phyloP scores from a whole-genome alignment of 1,140 invertebrate genomes.

The Ips nitidus region DNA sequence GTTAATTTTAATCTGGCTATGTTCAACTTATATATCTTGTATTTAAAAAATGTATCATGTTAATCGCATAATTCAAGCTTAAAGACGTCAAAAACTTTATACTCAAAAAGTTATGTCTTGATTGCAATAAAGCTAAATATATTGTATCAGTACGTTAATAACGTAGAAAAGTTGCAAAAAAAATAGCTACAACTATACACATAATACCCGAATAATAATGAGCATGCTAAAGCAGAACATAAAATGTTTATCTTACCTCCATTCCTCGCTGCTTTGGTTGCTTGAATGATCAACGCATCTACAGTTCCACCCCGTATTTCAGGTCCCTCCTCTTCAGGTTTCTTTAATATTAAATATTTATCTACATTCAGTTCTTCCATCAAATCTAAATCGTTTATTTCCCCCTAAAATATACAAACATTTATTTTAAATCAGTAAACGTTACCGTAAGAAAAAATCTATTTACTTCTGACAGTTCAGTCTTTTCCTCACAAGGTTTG shows the following conservation, averaged over 20 bases:
- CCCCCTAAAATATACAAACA: constrained; percentile 12
- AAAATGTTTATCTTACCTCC: constrained; percentile 53
- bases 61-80: too few relatives aligned
- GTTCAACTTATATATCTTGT: too few relatives aligned
- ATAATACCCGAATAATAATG: too few relatives aligned
- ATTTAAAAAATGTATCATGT: too few relatives aligned
- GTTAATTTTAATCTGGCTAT: too few relatives aligned
- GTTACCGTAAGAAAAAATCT: not conserved
- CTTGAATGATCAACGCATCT: constrained; percentile 90
- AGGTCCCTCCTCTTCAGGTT: constrained; percentile 78
- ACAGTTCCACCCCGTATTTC: constrained; percentile 87
- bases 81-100: too few relatives aligned
- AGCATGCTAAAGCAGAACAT: too few relatives aligned
- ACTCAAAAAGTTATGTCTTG: too few relatives aligned
- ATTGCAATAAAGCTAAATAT: too few relatives aligned
- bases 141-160: not conserved
- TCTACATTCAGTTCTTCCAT: constrained; percentile 81
- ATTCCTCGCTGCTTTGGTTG: constrained; percentile 88
- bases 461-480: constrained; percentile 36
- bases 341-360: constrained; percentile 75
- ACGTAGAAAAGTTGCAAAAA: not conserved
- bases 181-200: too few relatives aligned
- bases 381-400: constrained; percentile 52
- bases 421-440: not conserved
- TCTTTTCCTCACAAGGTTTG: constrained; percentile 35